These are phyloP conservation scores for Petrocephalus microphthalmus DNA, from an alignment of 2,113 vertebrate genomes.

Conservation along the genomic window DNA sequence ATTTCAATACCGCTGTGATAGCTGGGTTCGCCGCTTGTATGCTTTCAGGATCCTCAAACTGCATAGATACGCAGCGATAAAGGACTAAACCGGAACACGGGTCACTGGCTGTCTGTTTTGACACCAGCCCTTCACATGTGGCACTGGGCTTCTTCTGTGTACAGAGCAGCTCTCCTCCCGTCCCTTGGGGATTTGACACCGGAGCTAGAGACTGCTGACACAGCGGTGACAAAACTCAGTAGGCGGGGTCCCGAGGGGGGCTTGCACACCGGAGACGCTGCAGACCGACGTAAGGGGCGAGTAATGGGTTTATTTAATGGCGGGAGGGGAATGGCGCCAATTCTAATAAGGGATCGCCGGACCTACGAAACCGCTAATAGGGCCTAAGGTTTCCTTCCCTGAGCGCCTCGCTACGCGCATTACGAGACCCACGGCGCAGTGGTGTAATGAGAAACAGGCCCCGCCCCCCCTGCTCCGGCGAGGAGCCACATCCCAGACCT, in stretches of 20 bases:
- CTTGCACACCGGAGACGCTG: neutral
- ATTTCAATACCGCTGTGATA: neutral
- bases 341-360: constrained; percentile 44
- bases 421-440: constrained; percentile 16
- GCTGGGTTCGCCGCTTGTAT: neutral
- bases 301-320: neutral
- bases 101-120: neutral
- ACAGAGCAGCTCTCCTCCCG: neutral
- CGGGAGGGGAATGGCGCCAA: constrained; percentile 39
- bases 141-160: constrained; percentile 1
- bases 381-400: constrained; percentile 47
- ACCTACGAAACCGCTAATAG: constrained; percentile 48
- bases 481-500: constrained; percentile 25
- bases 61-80: neutral
- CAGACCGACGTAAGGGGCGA: neutral
- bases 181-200: neutral
- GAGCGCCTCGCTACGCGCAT: constrained; percentile 32
- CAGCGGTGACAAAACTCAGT: neutral
- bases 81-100: neutral
- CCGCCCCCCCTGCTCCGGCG: neutral
- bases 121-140: neutral
- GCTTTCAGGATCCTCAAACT: neutral
- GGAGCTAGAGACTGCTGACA: neutral
- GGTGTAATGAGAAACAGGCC: constrained; percentile 40
- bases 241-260: neutral